Evolutionary conservation across 2,888 invertebrate species (phyloP), one percentile per base, ranked within the genome.

Genomic region (Clanis bilineata): DNA sequence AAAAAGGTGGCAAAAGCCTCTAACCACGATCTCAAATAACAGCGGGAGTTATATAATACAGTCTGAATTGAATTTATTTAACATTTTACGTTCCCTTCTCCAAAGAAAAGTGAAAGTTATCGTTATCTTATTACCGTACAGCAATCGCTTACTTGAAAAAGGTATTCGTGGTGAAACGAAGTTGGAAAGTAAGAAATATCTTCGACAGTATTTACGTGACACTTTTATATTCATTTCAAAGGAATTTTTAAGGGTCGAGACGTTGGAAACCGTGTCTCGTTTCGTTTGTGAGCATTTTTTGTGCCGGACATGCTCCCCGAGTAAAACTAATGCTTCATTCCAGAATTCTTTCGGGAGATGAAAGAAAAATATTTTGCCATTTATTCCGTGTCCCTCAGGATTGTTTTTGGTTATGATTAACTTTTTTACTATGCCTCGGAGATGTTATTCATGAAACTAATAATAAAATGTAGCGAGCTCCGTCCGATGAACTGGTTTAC

Each of bases 291-390:
- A 45, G 36, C 45, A 41, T 63, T 60, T 63, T 59, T 67, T 63
- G 74, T 75, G 69, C 77, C 59, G 58, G 63, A 68, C 78, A 76
- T 73, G 77, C 63, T 63, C 57, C 55, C 64, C 63, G 32, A 51
- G 65, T 68, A 66, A 70, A 76, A 78, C 71, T 77, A 79, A 80
- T 78, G 73, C 76, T 72, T 72, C 73, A 77, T 72, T 73, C 70
- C 68, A 67, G 15, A 69, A 64, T 73, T 72, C 64, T 57, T 62
- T 38, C 59, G 47, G 58, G 62, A 65, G 73, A 72, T 66, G 68
- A 65, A 64, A 65, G 63, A 63, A 66, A 69, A 68, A 69, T 69
- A 67, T 67, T 70, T 67, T 70, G 65, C 61, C 65, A 59, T 69
- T 69, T 62, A 59, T 64, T 70, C 64, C 66, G 64, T 64, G 61